Base-by-base conservation (phyloP, 2,888 invertebrate species). In the Brachyptera risi region DNA sequence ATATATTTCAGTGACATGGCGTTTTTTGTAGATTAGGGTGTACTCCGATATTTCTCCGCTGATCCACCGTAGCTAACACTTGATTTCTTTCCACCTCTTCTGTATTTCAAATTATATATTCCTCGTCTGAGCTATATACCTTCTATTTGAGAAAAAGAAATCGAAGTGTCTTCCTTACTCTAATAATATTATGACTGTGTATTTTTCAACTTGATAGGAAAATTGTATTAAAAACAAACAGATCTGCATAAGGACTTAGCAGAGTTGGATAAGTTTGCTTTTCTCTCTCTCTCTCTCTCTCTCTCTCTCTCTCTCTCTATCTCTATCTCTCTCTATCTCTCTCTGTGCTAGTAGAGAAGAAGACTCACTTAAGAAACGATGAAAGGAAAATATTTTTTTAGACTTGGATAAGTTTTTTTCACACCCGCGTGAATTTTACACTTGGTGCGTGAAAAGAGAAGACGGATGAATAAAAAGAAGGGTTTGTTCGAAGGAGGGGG, bases 351-450 rank as follows among this genome's bases (percentile, higher is more conserved):
- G n/a, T n/a, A n/a, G n/a, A n/a, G n/a, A n/a, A n/a, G n/a, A n/a
- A 23, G 42, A 26, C 21, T 40, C 61, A 50, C 61, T 50, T 38
- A 58, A 59, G 54, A 19, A 19, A 17, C 72, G 73, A 74, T 74
- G 72, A 69, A 74, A 75, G 71, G 70, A 73, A 73, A 74, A 74
- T 73, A 74, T 73, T 73, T 72, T 73, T 69, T 71, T 68, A 67
- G 64, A 66, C 26, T 24, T 15, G 38, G 31, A 54, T 49, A 58
- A 24, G 24, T 37, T 35, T 54, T 54, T 51, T 54, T 54, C 42
- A n/a, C n/a, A 44, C 21, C 19, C 21, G 17, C 19, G 19, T 17
- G 44, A 19, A 4, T 44, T 44, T 44, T 19, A 44, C 44, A 44
- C 44, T 44, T 44, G 17, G 19, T 21, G 4, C 21, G 19, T 19